Conservation (phyloP, 2,113 vertebrate species). For the Lates calcarifer region DNA sequence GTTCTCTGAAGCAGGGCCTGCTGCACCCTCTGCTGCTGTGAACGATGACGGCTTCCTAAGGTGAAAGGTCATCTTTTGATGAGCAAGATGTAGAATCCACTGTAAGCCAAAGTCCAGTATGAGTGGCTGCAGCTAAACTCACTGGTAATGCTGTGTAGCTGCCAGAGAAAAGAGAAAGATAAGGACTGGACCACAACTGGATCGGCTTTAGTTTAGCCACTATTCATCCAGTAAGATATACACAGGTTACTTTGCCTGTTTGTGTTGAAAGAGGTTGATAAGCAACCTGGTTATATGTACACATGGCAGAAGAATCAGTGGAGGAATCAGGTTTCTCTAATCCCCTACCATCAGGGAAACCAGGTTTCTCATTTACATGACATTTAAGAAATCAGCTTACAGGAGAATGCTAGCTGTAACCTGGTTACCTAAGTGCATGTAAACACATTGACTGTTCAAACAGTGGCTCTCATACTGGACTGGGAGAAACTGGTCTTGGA, state of each 20-base stretch:
- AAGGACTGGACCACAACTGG: not conserved
- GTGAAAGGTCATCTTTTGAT: conserved; percentile 75
- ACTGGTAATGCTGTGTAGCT: not conserved
- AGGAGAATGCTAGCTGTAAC: not conserved
- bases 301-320: not conserved
- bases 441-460: not conserved
- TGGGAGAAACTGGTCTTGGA: not conserved
- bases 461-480: conserved; percentile 34
- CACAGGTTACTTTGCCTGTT: not conserved
- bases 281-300: too few species aligned
- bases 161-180: not conserved
- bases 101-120: conserved; percentile 43
- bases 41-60: conserved; percentile 93
- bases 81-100: not conserved
- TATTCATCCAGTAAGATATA: not conserved
- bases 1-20: conserved; percentile 88
- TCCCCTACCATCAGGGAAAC: too few species aligned
- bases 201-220: not conserved
- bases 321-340: not conserved
- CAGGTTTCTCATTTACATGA: not conserved
- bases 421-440: not conserved
- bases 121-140: not conserved
- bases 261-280: too few species aligned
- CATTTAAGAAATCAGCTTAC: not conserved
- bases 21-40: conserved; percentile 82